Percentiles rank a stretch among this genome's conserved stretches.
Conservation (phyloP, 92 coral and sea anemone species). For the Plumapathes pennacea region DNA sequence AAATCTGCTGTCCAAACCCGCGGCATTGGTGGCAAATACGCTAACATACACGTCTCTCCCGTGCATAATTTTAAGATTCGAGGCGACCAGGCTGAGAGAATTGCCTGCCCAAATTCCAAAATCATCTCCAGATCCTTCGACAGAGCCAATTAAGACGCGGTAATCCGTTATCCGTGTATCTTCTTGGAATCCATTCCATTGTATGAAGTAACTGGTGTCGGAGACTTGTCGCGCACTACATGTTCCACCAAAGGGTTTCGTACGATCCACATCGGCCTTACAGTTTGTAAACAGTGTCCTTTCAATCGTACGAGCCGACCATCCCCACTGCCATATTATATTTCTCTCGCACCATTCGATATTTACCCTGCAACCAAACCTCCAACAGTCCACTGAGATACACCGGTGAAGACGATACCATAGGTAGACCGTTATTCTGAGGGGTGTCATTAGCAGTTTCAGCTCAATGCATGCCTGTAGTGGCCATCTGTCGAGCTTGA, state of each 20-base stretch:
- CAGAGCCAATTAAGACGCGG: conserved; percentile 75
- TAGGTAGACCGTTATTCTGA: conserved; percentile 78
- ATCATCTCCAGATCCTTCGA: conserved; percentile 83
- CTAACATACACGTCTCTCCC: conserved; percentile 77
- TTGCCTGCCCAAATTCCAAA: conserved; percentile 64
- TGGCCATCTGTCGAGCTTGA: conserved; percentile 87
- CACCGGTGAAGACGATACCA: conserved; percentile 85
- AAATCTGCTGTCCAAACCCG: conserved; percentile 68
- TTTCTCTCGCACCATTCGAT: conserved; percentile 74
- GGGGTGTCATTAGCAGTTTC: conserved; percentile 82
- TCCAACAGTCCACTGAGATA: conserved; percentile 53
- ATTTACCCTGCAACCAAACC: conserved; percentile 50
- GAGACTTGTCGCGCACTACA: conserved; percentile 86
- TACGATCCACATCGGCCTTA: conserved; percentile 59
- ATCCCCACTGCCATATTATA: conserved; percentile 84
- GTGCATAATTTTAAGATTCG: conserved; percentile 65
- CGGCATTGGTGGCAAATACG: conserved; percentile 79
- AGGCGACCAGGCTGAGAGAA: conserved; percentile 58
- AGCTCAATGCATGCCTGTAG: conserved; percentile 86
- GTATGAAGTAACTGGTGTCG: conserved; percentile 73
- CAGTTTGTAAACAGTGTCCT: conserved; percentile 76
- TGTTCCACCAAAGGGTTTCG: conserved; percentile 74
- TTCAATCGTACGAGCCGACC: conserved; percentile 81
- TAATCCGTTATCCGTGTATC: conserved; percentile 70
- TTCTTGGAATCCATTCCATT: conserved; percentile 84